These are phyloP conservation scores for Helostoma temminkii DNA, from an alignment of 2,797 vertebrate species.

Conservation along the genomic window DNA sequence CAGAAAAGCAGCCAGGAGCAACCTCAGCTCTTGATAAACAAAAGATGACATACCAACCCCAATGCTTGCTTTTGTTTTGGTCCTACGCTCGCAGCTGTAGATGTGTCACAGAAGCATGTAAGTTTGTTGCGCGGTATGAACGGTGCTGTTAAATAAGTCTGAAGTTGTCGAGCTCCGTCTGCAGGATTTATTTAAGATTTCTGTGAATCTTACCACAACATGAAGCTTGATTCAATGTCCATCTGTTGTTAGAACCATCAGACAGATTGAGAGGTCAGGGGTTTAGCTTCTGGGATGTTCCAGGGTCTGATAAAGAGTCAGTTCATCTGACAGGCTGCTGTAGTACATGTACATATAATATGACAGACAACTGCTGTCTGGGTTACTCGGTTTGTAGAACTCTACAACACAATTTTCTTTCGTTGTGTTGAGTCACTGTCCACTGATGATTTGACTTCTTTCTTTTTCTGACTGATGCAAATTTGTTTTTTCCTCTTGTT, in stretches of 20 bases:
- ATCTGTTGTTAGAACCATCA: slow-evolving; percentile 23
- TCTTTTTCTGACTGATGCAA: too few species aligned
- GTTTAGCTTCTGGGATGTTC: slow-evolving; percentile 14
- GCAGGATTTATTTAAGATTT: slow-evolving; percentile 33
- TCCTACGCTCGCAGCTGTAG: slow-evolving; percentile 15
- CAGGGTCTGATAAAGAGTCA: not conserved
- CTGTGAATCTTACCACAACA: slow-evolving; percentile 13
- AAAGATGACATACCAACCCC: slow-evolving; percentile 36
- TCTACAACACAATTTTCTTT: too few species aligned
- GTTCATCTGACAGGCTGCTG: slow-evolving; percentile 48
- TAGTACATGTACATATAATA: slow-evolving; percentile 16
- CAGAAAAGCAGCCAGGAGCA: slow-evolving; percentile 42
- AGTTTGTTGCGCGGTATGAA: not conserved
- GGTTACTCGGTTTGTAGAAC: too few species aligned
- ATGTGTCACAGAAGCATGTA: not conserved
- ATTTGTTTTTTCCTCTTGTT: too few species aligned
- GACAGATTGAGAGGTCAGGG: slow-evolving; percentile 26
- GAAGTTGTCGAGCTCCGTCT: not conserved
- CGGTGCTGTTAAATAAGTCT: not conserved
- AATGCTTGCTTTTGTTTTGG: slow-evolving; percentile 28
- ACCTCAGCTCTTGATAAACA: slow-evolving; percentile 44
- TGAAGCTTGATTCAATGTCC: not conserved
- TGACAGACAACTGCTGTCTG: slow-evolving; percentile 18
- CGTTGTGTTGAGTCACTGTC: too few species aligned
- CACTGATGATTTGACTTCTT: too few species aligned